Evolutionary conservation across 2,113 vertebrate genomes (phyloP).

Genomic region (Pangasianodon hypophthalmus): DNA sequence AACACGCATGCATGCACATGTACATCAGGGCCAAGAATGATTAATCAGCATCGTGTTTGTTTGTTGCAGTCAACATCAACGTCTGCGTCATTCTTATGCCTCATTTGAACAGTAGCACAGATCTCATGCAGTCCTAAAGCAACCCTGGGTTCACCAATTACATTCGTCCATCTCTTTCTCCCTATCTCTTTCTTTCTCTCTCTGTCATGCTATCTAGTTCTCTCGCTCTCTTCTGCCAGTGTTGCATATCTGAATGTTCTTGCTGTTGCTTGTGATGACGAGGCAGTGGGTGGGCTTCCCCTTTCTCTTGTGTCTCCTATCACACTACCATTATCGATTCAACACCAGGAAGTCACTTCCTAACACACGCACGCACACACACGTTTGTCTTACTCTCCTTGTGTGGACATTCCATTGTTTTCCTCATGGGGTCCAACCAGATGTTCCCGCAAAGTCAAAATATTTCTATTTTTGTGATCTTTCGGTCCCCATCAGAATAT

Average conservation of each 20-base stretch:
- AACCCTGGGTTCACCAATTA: background rate
- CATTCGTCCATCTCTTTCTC: slow-evolving; percentile 1
- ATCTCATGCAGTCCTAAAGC: background rate
- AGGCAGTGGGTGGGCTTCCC: slow-evolving; percentile 41
- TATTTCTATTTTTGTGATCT: background rate
- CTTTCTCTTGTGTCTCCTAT: background rate
- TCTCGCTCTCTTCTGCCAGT: background rate
- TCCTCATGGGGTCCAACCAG: background rate
- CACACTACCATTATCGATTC: slow-evolving; percentile 32
- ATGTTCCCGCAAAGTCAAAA: background rate
- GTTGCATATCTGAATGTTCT: slow-evolving; percentile 16
- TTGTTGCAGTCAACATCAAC: slow-evolving; percentile 20
- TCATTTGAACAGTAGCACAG: slow-evolving; percentile 38
- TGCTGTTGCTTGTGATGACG: slow-evolving; percentile 20
- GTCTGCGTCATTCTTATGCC: slow-evolving; percentile 27
- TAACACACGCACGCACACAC: slow-evolving; percentile 21
- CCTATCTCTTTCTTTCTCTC: background rate
- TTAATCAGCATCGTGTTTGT: slow-evolving; percentile 42
- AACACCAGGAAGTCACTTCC: slow-evolving; percentile 50
- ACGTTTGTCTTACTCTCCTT: background rate
- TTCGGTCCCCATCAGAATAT: background rate
- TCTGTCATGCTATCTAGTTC: background rate
- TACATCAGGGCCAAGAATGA: background rate
- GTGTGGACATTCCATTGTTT: background rate
- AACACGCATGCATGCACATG: background rate